Evolutionary conservation across 2,888 invertebrate genomes (phyloP), one percentile per base, ranked within the genome.

Genomic region (Pseudococcus longispinus): DNA sequence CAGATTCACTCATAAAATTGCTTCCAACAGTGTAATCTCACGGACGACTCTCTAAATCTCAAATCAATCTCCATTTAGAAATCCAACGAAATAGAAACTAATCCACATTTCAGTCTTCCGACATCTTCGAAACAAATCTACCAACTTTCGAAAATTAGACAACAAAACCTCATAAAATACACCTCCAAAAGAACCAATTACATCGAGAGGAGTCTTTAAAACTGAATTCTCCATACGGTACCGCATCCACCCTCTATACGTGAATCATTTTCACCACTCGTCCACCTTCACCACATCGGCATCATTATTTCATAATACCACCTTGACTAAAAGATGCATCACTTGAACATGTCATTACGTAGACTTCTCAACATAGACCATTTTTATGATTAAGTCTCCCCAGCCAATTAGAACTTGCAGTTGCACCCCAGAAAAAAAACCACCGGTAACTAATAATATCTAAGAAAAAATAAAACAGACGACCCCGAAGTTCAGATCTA

Each of bases 261-360:
- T n/a, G 8, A 26, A 2, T 26, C 23, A 65, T 65, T 65, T 65
- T 26, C 26, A 11, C 65, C 26, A 8, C 13, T 65, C 65, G 26
- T 5, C 60, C n/a, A 60, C 60, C 65, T 20, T 8, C 55, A n/a
- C 55, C n/a, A 20, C 9, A 20, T 2, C 18, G 9, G 60, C 23
- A 20, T 46, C 11, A 46, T 60, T 60, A 60, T 23, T 20, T 60
- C 60, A 60, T 6, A 2, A 60, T 60, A 60, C 26, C 26, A 65
- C 65, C 23, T 65, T 26, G 9, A 65, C 65, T 9, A 65, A 65
- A 65, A 65, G 9, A 65, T 11, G 65, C 20, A 65, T 65, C 26
- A 65, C 65, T 65, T 65, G 65, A 65, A 65, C 65, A 65, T 65
- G 26, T 65, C 65, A 65, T 65, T 65, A 65, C 60, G 2, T 9